Evolutionary conservation across 1,140 invertebrate species (phyloP).

Genomic region (Heliconius hewitsoni): DNA sequence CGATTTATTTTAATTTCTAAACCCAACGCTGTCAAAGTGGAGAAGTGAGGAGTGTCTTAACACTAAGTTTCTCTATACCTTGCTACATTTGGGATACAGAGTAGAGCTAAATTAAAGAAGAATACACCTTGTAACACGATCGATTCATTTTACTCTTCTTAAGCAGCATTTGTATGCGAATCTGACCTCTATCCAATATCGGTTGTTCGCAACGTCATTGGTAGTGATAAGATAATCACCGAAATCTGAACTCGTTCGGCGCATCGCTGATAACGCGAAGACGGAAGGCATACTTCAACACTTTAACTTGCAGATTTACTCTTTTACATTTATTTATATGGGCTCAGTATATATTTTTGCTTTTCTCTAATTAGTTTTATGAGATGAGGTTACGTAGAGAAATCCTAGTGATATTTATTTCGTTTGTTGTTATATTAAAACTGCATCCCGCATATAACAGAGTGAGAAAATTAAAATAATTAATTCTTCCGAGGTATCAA

Average conservation of each 20-base stretch:
- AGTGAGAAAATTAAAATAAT: too few relatives aligned
- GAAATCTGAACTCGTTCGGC: slow-evolving; percentile 38
- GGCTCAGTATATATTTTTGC: too few relatives aligned
- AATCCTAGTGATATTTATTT: too few relatives aligned
- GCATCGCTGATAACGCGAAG: slow-evolving; percentile 17
- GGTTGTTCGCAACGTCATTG: slow-evolving; percentile 36
- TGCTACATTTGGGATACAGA: too few relatives aligned
- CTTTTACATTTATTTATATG: neutral
- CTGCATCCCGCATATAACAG: too few relatives aligned
- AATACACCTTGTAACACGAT: neutral
- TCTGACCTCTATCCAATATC: slow-evolving; percentile 28
- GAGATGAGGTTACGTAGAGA: too few relatives aligned
- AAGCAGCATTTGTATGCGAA: neutral
- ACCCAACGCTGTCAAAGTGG: too few relatives aligned
- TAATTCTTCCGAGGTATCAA: too few relatives aligned
- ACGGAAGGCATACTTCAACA: neutral
- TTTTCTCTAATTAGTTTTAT: too few relatives aligned
- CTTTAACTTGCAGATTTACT: neutral
- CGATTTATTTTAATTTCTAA: too few relatives aligned
- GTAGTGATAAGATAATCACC: slow-evolving; percentile 45
- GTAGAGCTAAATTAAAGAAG: too few relatives aligned
- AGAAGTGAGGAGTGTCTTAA: neutral
- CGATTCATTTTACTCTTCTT: neutral
- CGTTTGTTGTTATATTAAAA: too few relatives aligned
- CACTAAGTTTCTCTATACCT: neutral